Percentiles rank a stretch among this genome's conserved stretches.
Conservation (phyloP, 2,113 vertebrate species). For the Prunella himalayana region DNA sequence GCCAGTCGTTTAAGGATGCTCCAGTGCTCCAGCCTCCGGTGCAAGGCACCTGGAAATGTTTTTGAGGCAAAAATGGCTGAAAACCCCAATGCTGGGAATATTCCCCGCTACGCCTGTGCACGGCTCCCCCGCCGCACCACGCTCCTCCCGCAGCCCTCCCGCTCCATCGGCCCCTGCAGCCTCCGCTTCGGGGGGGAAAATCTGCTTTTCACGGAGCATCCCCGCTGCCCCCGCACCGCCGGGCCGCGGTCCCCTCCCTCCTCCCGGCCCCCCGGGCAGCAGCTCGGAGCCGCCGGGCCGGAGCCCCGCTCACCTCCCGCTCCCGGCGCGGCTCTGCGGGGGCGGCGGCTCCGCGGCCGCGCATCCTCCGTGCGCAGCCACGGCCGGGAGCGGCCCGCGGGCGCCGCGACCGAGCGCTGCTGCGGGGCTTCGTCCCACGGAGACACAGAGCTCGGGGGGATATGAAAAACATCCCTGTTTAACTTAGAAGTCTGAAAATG, state of each 20-base stretch:
- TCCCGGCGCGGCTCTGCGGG: background rate
- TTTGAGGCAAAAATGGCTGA: background rate
- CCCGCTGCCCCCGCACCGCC: background rate
- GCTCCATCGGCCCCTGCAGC: background rate
- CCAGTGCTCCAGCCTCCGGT: background rate
- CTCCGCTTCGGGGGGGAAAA: rapidly evolving
- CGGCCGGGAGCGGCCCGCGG: background rate
- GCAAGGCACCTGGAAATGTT: background rate
- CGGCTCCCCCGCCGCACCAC: background rate
- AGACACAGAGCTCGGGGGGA: rapidly evolving
- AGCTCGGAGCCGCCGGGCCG: background rate
- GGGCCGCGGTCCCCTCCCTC: rapidly evolving
- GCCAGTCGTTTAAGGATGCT: background rate
- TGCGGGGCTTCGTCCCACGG: rapidly evolving
- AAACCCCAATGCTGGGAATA: rapidly evolving
- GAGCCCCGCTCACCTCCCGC: background rate
- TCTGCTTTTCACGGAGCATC: rapidly evolving
- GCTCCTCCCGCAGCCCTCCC: background rate
- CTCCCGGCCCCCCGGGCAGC: background rate
- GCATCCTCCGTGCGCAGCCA: background rate
- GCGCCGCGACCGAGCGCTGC: rapidly evolving
- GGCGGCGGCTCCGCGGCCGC: background rate
- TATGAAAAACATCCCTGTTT: background rate
- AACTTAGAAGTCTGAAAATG: background rate
- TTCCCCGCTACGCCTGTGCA: background rate